These are phyloP conservation scores for Tetramorium parvispinum DNA, from an alignment of 1,140 invertebrate species.

Conservation along the genomic window DNA sequence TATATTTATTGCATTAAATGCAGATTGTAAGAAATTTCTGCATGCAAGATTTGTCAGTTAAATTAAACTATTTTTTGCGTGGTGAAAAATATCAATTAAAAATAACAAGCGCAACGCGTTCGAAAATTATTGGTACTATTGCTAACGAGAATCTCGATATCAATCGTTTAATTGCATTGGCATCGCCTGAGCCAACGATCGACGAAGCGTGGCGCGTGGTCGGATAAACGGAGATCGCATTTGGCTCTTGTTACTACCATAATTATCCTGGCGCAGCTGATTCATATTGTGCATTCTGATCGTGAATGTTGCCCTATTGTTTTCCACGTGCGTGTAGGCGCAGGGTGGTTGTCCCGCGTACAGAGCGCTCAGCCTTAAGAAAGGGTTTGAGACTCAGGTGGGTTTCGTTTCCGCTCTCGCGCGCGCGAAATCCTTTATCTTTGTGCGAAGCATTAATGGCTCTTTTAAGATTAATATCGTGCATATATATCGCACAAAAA, in stretches of 20 bases:
- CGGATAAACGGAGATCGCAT: conserved; percentile 60
- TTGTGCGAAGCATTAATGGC: background rate
- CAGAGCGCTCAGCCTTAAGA: background rate
- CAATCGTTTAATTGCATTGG: conserved; percentile 44
- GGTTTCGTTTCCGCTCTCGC: conserved; percentile 10
- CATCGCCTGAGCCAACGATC: conserved; percentile 25
- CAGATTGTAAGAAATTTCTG: background rate
- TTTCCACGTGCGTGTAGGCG: conserved; percentile 42
- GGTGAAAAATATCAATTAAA: background rate
- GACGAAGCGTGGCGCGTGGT: conserved; percentile 55
- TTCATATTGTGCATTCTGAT: conserved; percentile 52
- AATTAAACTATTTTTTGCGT: background rate
- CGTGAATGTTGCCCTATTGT: conserved; percentile 65
- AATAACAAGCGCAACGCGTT: background rate
- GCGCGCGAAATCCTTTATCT: background rate
- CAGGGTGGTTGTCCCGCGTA: background rate
- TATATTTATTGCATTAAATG: background rate
- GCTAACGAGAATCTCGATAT: conserved; percentile 9
- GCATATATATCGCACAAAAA: background rate
- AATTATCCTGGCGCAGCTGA: conserved; percentile 51
- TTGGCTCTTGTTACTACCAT: conserved; percentile 59
- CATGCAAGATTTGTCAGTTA: background rate
- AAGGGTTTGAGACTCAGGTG: conserved; percentile 36
- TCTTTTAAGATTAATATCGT: background rate
- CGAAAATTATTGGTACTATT: conserved; percentile 23